A percentile compares a stretch with the other conserved stretches of the same genome.
phyloP scores from a whole-genome alignment of 2,113 vertebrate genomes.

The Chaetorhynchus papuensis region DNA sequence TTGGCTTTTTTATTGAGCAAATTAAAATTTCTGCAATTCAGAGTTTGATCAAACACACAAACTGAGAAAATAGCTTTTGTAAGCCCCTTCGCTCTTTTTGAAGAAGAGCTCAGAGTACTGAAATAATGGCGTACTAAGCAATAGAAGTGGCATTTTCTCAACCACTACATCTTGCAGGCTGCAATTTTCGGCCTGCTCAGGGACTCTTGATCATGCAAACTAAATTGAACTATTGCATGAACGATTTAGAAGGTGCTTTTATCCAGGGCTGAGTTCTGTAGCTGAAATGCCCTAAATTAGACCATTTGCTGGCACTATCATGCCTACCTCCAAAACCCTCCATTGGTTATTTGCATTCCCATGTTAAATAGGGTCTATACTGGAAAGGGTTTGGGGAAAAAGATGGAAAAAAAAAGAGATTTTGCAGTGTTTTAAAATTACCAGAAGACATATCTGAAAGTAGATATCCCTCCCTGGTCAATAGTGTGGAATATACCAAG shows the following conservation, averaged over 20 bases:
- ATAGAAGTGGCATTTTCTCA: background rate
- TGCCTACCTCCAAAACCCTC: background rate
- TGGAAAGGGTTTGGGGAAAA: background rate
- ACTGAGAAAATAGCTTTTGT: background rate
- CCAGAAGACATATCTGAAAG: background rate
- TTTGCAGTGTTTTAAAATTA: background rate
- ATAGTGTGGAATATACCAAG: background rate
- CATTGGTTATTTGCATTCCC: background rate
- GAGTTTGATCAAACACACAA: background rate
- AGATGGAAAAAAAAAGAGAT: background rate
- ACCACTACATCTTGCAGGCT: background rate
- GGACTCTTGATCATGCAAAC: background rate
- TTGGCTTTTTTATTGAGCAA: background rate
- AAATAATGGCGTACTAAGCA: background rate
- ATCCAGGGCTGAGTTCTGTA: background rate
- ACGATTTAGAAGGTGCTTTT: background rate
- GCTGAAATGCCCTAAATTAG: background rate
- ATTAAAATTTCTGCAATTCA: background rate
- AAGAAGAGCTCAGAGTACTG: background rate
- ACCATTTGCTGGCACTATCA: background rate
- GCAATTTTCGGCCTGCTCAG: background rate
- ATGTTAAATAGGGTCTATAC: background rate
- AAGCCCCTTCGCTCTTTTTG: background rate
- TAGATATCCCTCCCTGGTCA: background rate
- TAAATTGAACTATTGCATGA: background rate